These are phyloP conservation scores for Mystacornis crossleyi DNA, from an alignment of 2,113 vertebrate species.

Conservation along the genomic window DNA sequence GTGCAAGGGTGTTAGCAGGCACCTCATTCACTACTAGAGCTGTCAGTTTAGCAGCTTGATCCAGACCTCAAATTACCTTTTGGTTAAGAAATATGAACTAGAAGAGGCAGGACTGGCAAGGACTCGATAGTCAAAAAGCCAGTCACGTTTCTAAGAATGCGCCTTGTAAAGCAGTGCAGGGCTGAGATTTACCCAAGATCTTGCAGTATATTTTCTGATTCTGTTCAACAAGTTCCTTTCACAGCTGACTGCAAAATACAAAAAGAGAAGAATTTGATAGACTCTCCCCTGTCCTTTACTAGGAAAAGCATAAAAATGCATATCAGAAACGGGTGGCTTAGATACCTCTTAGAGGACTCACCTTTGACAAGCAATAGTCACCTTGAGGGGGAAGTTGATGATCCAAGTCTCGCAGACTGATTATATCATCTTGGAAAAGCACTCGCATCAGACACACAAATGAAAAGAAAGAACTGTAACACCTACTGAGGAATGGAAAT, in stretches of 20 bases:
- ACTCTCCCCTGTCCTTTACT: background rate
- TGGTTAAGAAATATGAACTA: background rate
- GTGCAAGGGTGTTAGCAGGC: background rate
- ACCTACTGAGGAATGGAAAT: background rate
- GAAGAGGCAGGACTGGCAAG: background rate
- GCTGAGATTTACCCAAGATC: background rate
- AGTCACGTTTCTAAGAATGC: accelerated
- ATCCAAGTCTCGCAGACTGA: background rate
- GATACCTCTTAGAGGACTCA: background rate
- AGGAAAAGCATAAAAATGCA: background rate
- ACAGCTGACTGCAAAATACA: background rate
- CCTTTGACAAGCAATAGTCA: background rate
- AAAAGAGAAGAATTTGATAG: background rate
- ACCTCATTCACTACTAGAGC: background rate
- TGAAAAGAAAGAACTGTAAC: background rate
- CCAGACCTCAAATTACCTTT: background rate
- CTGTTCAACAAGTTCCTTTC: background rate
- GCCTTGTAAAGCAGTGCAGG: background rate
- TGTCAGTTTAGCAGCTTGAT: background rate
- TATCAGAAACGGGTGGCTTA: background rate
- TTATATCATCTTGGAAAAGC: background rate
- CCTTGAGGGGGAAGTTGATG: too few relatives aligned
- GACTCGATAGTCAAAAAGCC: background rate
- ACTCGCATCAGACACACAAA: background rate
- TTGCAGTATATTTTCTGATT: background rate